Base-by-base conservation (phyloP, 2,888 invertebrate genomes). In the Euplexia lucipara region DNA sequence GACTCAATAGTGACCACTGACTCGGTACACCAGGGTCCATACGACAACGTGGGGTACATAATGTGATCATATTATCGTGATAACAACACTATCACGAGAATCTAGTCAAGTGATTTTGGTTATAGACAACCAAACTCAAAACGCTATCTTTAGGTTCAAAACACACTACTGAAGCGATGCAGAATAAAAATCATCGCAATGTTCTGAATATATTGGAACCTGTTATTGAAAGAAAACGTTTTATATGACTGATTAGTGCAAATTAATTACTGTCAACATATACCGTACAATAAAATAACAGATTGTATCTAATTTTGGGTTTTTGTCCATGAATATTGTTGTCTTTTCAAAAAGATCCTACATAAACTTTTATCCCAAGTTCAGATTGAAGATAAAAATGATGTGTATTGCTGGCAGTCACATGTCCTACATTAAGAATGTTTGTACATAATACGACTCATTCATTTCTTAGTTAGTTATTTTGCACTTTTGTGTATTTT, bases 21-120 rank as follows among this genome's bases (percentile, higher is more conserved):
- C 18, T 70, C 89, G 0, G 37, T 26, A 0, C 70, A 80, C 0
- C 60, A 73, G 2, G 88, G 88, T 0, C 85, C 89, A 0, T 90
- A 86, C 53, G 90, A 91, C 53, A 90, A 91, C 44, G 65, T 87
- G 20, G 90, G 90, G 10, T 90, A 82, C 39, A 85, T 90, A 18
- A 88, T 90, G 89, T 88, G 78, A 83, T 56, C 44, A 22, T 20
- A 22, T n/a, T n/a, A n/a, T 57, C 44, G 35, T 42, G 22, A 65
- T 71, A 37, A 45, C 35, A 54, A 62, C 47, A 70, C 20, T 51
- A 39, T 59, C 70, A 81, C 78, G 79, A 71, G 35, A 75, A 72
- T 85, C 85, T 85, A 86, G 86, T 85, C 85, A 86, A 85, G 56
- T 67, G 65, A 70, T 52, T 61, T 76, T 75, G 72, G 69, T 70